A percentile compares a stretch with the other conserved stretches of the same genome.
phyloP scores from a whole-genome alignment of 2,888 invertebrate species.

The Stenolophus ochropezus region DNA sequence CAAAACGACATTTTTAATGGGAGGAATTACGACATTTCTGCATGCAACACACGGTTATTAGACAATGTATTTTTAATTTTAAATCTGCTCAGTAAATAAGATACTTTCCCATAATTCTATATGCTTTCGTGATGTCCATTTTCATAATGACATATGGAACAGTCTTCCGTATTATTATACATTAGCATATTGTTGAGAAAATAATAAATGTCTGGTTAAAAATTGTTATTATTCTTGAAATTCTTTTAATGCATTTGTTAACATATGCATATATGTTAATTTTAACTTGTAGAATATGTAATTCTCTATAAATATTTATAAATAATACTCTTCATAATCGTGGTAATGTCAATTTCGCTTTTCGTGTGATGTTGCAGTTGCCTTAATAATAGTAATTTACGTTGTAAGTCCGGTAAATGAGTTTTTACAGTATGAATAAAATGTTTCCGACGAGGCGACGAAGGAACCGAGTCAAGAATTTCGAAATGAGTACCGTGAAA shows the following conservation, averaged over 20 bases:
- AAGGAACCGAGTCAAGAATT: too few relatives aligned
- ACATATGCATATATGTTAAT: neutral
- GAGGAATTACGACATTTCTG: neutral
- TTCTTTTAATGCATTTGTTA: neutral
- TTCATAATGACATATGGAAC: neutral
- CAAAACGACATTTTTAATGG: slow-evolving; percentile 10
- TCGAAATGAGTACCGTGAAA: too few relatives aligned
- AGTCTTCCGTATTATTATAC: neutral
- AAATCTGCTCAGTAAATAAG: neutral
- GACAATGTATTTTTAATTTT: neutral
- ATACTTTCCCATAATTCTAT: neutral
- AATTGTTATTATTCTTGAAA: neutral
- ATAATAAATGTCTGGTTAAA: neutral
- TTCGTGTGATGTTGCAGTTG: too few relatives aligned
- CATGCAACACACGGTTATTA: neutral
- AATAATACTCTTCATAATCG: too few relatives aligned
- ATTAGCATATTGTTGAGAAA: neutral
- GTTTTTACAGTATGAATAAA: too few relatives aligned
- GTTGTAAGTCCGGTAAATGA: too few relatives aligned
- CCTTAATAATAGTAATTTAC: too few relatives aligned
- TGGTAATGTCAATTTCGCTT: too few relatives aligned
- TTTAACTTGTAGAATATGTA: neutral
- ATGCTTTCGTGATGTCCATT: neutral
- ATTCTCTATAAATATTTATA: neutral
- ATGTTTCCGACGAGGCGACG: too few relatives aligned